These are phyloP conservation scores for Leucoraja erinaceus DNA, from an alignment of 2,113 vertebrate species.

Conservation along the genomic window DNA sequence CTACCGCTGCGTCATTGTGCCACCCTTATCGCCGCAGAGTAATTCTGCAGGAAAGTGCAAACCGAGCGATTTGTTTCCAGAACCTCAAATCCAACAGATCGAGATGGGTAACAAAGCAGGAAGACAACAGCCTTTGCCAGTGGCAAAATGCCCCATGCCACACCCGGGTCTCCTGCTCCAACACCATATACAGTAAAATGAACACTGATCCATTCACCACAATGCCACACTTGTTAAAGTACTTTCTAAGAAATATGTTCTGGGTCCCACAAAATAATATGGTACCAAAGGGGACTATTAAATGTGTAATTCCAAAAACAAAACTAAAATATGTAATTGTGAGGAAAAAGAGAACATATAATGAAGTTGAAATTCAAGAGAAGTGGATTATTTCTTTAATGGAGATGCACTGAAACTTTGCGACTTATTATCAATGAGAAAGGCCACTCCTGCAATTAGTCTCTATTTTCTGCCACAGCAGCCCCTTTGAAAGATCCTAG, in stretches of 20 bases:
- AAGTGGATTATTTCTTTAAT: not conserved
- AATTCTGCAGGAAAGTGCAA: not conserved
- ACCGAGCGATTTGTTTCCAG: too few relatives aligned
- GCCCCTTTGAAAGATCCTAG: too few relatives aligned
- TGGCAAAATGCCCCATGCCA: not conserved
- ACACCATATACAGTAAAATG: not conserved
- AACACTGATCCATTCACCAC: not conserved
- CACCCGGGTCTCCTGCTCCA: not conserved
- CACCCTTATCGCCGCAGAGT: too few relatives aligned
- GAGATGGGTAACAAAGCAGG: not conserved
- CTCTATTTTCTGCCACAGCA: too few relatives aligned
- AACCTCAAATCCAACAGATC: not conserved
- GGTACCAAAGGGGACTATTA: not conserved
- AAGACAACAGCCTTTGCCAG: not conserved
- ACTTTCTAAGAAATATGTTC: too few relatives aligned
- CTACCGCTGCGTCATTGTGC: too few relatives aligned
- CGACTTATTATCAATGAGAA: not conserved
- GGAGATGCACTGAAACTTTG: not conserved
- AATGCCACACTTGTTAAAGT: not conserved
- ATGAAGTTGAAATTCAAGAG: not conserved
- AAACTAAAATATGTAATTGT: not conserved
- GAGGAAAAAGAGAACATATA: not conserved
- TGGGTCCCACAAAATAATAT: not conserved
- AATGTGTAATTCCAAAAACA: not conserved
- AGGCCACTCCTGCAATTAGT: too few relatives aligned